Base-by-base conservation (phyloP, 2,113 vertebrate genomes). In the Syrrhaptes paradoxus region DNA sequence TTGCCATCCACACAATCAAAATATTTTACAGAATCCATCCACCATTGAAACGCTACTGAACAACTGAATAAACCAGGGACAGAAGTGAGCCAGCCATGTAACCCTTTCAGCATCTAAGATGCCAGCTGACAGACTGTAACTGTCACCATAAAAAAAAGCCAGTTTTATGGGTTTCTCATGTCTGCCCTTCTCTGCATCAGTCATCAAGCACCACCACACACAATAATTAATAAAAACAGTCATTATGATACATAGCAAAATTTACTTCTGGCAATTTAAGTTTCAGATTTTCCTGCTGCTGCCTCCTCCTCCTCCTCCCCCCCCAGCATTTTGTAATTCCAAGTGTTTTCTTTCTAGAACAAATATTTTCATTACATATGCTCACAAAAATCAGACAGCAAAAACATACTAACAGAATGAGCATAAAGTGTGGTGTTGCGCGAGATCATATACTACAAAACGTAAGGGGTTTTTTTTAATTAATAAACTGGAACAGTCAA, bases 401-500 rank as follows among this genome's bases (percentile, higher is more conserved):
- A 87, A 91, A 90, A 38, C 61, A 46, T 14, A 79, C 58, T 89
- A 92, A 78, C 11, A 89, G 62, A 96, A 95, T 52, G 31, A 89
- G 70, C 13, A 1, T 72, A 68, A 94, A 93, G 84, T 66, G 88
- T 58, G 82, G 65, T 54, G 94, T 86, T 92, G 72, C 20, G 41
- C 91, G 93, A 97, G 89, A 94, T 93, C 81, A 90, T 61, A 78
- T 77, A 93, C 79, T 88, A 95, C 66, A 86, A 89, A 94, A 85
- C 0, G 0, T 77, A 85, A 94, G 72, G 72, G 31, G 9, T 2
- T 16, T 72, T 80, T 78, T 93, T 88, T 83, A 9, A 76, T 83
- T 55, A 97, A 96, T 83, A 96, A 95, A 93, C 51, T 93, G 68
- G 74, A 97, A 90, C 67, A 96, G 87, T 72, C 90, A 96, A 74